Conservation (phyloP, 2,797 vertebrate genomes). For the Dromococcyx pavoninus region DNA sequence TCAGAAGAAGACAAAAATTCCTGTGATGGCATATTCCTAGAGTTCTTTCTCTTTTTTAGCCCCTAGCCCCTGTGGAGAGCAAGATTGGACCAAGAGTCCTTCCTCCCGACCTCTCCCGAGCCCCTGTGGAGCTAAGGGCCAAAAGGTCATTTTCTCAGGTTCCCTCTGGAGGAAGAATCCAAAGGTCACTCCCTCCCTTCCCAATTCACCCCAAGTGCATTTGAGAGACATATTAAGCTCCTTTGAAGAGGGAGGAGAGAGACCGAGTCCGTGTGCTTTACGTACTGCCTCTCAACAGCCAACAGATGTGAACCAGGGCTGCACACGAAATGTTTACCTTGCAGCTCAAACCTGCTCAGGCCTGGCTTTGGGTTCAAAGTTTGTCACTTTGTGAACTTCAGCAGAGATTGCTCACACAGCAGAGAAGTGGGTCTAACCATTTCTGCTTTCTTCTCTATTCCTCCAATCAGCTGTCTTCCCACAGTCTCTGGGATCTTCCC, state of each 20-base stretch:
- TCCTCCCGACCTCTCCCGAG: conserved; percentile 62
- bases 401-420: not conserved
- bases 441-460: not conserved
- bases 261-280: not conserved
- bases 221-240: conserved; percentile 21
- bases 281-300: not conserved
- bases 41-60: not conserved
- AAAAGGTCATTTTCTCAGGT: conserved; percentile 75
- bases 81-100: conserved; percentile 46
- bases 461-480: not conserved
- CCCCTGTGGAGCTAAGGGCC: conserved; percentile 56
- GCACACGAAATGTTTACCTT: not conserved
- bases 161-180: conserved; percentile 60
- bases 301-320: not conserved
- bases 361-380: not conserved
- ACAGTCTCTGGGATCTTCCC: not conserved
- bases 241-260: not conserved
- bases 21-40: not conserved
- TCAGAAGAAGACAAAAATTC: conserved; percentile 42
- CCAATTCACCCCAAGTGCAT: conserved; percentile 22
- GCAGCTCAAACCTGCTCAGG: not conserved
- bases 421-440: not conserved
- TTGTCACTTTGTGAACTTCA: not conserved
- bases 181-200: conserved; percentile 60
- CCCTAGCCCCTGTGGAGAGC: conserved; percentile 40